phyloP scores from a whole-genome alignment of 2,888 invertebrate genomes.

The Troides helena region DNA sequence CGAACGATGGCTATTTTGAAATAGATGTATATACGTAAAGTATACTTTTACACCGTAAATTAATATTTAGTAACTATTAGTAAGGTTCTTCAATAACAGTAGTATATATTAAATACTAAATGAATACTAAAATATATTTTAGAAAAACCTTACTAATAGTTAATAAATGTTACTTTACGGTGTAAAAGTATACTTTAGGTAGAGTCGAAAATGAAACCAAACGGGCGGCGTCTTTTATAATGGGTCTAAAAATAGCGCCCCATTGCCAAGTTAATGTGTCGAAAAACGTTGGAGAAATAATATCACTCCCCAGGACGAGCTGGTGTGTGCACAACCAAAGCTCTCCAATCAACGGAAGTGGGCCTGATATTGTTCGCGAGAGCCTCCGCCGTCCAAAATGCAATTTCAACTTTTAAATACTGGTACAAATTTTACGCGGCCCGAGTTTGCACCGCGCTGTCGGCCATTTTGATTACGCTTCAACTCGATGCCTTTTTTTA shows the following conservation, averaged over 20 bases:
- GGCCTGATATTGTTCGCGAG: conserved; percentile 32
- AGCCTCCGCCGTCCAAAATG: conserved; percentile 32
- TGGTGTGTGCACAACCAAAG: conserved; percentile 23
- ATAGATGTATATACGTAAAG: too few relatives aligned
- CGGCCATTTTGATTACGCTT: conserved; percentile 37
- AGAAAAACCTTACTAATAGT: too few relatives aligned
- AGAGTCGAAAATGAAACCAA: conserved; percentile 32
- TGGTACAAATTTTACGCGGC: conserved; percentile 19
- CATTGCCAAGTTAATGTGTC: conserved; percentile 73
- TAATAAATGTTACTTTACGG: conserved; percentile 35
- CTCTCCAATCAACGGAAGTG: conserved; percentile 26
- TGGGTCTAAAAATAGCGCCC: conserved; percentile 73
- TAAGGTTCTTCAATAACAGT: too few relatives aligned
- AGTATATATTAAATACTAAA: too few relatives aligned
- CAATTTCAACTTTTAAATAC: conserved; percentile 37
- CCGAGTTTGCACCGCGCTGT: conserved; percentile 6
- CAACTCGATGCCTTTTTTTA: conserved; percentile 30
- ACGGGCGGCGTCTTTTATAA: conserved; percentile 62
- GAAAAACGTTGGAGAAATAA: conserved; percentile 59
- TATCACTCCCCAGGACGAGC: conserved; percentile 33
- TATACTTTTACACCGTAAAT: too few relatives aligned
- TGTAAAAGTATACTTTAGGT: conserved; percentile 35
- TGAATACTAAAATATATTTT: too few relatives aligned
- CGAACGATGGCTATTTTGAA: too few relatives aligned
- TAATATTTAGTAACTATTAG: too few relatives aligned